These are phyloP conservation scores for Hydra vulgaris DNA, from an alignment of 30 jellyfish, hydroid and myxozoan species.

Conservation along the genomic window DNA sequence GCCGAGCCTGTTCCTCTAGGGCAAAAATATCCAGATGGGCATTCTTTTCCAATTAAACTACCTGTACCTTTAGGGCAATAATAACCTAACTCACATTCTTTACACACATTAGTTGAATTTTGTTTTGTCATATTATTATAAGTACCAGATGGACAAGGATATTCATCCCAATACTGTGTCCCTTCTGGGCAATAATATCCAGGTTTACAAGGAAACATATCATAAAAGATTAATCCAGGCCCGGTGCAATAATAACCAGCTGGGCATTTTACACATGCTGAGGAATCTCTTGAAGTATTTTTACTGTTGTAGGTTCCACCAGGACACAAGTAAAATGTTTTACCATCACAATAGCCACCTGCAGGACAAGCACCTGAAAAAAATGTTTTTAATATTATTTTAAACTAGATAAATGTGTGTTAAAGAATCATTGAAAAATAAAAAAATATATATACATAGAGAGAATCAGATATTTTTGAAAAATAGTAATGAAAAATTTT, in stretches of 20 bases:
- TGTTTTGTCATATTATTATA: constrained; percentile 47
- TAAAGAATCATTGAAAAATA: not conserved
- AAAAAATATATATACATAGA: not conserved
- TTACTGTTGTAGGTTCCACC: constrained; percentile 84
- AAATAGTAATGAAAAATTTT: not conserved
- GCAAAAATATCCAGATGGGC: constrained; percentile 86
- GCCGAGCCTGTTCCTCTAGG: constrained; percentile 82
- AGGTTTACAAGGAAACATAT: constrained; percentile 41
- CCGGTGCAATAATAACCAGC: constrained; percentile 86
- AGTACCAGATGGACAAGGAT: constrained; percentile 88
- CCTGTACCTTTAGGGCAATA: constrained; percentile 79
- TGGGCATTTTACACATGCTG: constrained; percentile 77
- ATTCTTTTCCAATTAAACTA: not conserved
- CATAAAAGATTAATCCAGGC: constrained; percentile 64
- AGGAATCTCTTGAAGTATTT: constrained; percentile 20
- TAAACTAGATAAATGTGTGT: not conserved
- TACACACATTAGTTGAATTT: constrained; percentile 45
- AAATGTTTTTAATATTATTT: not conserved
- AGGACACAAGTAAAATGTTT: constrained; percentile 58
- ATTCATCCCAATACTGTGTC: constrained; percentile 47
- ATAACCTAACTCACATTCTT: constrained; percentile 48
- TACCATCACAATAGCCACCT: constrained; percentile 89
- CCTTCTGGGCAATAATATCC: constrained; percentile 90
- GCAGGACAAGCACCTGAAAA: constrained; percentile 40
- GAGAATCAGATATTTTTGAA: not conserved